Conservation (phyloP, 2,888 invertebrate species). For the Ptychoptera albimana region DNA sequence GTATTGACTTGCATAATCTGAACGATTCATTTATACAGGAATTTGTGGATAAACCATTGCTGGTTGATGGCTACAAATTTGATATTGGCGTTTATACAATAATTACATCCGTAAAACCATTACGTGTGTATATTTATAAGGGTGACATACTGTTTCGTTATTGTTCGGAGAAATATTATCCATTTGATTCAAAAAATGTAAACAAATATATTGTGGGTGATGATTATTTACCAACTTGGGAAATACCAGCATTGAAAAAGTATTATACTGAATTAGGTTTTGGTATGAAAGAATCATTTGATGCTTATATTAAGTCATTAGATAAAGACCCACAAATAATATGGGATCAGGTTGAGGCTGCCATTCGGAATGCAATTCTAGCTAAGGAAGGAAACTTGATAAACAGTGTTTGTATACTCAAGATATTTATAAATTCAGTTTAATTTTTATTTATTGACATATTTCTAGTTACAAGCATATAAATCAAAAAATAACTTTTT, state of each 20-base stretch:
- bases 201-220: constrained; percentile 91
- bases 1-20: constrained; percentile 47
- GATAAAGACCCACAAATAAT: constrained; percentile 54
- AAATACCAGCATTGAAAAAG: constrained; percentile 60
- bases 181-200: constrained; percentile 61
- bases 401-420: constrained; percentile 32
- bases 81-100: constrained; percentile 92
- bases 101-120: constrained; percentile 78
- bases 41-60: constrained; percentile 71
- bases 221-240: constrained; percentile 88
- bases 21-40: constrained; percentile 79
- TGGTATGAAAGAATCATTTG: constrained; percentile 75
- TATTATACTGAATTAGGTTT: constrained; percentile 56
- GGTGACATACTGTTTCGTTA: constrained; percentile 83
- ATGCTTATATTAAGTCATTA: constrained; percentile 50
- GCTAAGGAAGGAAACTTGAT: constrained; percentile 57
- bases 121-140: constrained; percentile 76
- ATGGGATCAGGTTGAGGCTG: constrained; percentile 66
- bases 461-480: constrained; percentile 31
- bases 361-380: constrained; percentile 52
- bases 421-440: background rate
- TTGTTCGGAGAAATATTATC: constrained; percentile 77
- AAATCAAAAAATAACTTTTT: constrained; percentile 54
- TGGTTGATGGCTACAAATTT: constrained; percentile 89
- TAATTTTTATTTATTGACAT: background rate